phyloP scores from a whole-genome alignment of 1,140 invertebrate species.

The Ceratina japonica region DNA sequence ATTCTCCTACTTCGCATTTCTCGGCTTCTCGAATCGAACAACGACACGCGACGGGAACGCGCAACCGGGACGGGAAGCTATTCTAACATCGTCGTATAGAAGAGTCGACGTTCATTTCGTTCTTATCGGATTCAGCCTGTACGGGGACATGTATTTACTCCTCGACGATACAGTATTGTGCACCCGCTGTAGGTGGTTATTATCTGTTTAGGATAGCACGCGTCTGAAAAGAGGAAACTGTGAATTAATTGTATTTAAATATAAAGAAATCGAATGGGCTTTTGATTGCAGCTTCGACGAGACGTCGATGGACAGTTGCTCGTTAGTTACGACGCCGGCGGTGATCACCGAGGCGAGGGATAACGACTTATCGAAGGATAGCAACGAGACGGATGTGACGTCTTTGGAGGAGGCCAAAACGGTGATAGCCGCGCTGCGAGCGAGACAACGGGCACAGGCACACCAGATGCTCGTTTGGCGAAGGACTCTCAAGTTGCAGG shows the following conservation, averaged over 20 bases:
- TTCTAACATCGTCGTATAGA: no score
- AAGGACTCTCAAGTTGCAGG: constrained; percentile 80
- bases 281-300: constrained; percentile 76
- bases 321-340: constrained; percentile 48
- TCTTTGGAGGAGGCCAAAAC: constrained; percentile 80
- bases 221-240: not conserved
- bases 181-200: no score
- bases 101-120: no score
- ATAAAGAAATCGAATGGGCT: not conserved
- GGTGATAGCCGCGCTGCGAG: constrained; percentile 78
- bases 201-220: no score
- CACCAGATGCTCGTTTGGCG: constrained; percentile 80
- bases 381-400: constrained; percentile 74
- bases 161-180: no score
- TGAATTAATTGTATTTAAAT: not conserved
- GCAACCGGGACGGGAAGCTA: no score
- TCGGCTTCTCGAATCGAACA: no score
- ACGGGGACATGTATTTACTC: no score
- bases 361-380: constrained; percentile 61
- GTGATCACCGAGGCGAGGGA: constrained; percentile 68
- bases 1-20: no score
- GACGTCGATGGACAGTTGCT: constrained; percentile 76
- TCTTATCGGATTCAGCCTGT: no score
- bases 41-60: no score
- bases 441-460: constrained; percentile 78